Percentiles rank a stretch among this genome's conserved stretches.
Conservation (phyloP, 2,888 invertebrate genomes). For the Iphiclides podalirius region DNA sequence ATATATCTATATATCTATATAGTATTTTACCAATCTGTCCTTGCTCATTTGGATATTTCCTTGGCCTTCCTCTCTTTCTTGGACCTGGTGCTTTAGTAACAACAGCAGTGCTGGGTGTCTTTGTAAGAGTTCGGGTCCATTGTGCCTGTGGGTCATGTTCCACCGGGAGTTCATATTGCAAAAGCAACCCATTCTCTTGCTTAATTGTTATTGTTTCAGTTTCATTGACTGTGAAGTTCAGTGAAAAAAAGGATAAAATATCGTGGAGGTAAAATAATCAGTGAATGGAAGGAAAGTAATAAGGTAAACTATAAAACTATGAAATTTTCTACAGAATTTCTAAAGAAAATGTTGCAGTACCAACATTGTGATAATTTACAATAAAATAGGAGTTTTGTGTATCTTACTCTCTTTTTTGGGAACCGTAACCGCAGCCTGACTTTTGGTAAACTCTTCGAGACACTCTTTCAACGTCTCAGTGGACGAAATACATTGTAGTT, state of each 20-base stretch:
- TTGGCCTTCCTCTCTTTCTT: constrained; percentile 64
- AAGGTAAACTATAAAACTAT: no score
- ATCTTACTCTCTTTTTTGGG: constrained; percentile 50
- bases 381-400: no score
- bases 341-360: no score
- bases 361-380: no score
- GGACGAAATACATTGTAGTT: constrained; percentile 71
- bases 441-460: constrained; percentile 67
- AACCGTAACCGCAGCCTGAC: constrained; percentile 53
- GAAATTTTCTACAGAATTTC: no score
- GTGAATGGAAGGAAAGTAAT: no score
- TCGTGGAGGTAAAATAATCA: no score
- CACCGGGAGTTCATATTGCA: constrained; percentile 73
- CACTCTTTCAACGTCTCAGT: constrained; percentile 75
- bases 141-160: constrained; percentile 65
- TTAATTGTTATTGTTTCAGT: constrained; percentile 76
- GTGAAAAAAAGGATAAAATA: not conserved
- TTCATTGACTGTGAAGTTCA: constrained; percentile 44
- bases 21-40: constrained; percentile 74
- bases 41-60: constrained; percentile 73
- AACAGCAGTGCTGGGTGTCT: constrained; percentile 50
- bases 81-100: constrained; percentile 67
- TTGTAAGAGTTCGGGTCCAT: constrained; percentile 60
- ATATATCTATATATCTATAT: no score
- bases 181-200: constrained; percentile 71